A percentile compares a stretch with the other conserved stretches of the same genome.
Conservation (phyloP, 2,888 invertebrate species). For the Caenorhabditis plicata region DNA sequence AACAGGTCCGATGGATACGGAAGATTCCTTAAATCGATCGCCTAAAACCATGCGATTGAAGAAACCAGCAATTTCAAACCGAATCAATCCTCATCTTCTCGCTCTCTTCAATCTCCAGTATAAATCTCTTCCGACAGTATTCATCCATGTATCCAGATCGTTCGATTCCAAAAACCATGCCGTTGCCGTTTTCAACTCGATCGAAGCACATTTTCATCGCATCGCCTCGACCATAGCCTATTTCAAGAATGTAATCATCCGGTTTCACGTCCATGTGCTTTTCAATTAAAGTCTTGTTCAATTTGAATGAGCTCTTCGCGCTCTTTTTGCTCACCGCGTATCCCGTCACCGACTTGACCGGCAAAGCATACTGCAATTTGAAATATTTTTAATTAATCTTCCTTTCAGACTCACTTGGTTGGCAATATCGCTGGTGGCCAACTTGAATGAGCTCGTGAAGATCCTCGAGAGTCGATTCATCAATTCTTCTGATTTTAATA, state of each 20-base stretch:
- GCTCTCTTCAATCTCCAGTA: slow-evolving; percentile 48
- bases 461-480: slow-evolving; percentile 6
- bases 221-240: slow-evolving; percentile 61
- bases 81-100: slow-evolving; percentile 46
- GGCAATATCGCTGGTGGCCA: slow-evolving; percentile 40
- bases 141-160: slow-evolving; percentile 57
- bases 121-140: slow-evolving; percentile 37
- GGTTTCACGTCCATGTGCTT: slow-evolving; percentile 19
- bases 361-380: slow-evolving; percentile 24
- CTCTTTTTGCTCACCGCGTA: slow-evolving; percentile 22
- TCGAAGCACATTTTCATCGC: slow-evolving; percentile 44
- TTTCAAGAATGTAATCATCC: slow-evolving; percentile 56
- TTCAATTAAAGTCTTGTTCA: slow-evolving; percentile 40
- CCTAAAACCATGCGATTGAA: background rate
- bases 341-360: slow-evolving; percentile 42
- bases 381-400: no score
- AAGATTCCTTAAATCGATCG: slow-evolving; percentile 45
- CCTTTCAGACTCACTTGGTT: slow-evolving; percentile 18
- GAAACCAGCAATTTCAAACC: slow-evolving; percentile 7
- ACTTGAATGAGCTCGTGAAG: slow-evolving; percentile 24
- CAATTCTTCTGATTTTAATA: background rate
- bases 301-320: slow-evolving; percentile 18
- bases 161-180: slow-evolving; percentile 58
- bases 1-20: slow-evolving; percentile 60
- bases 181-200: slow-evolving; percentile 27